Percentiles rank a stretch among this genome's conserved stretches.
phyloP scores from a whole-genome alignment of 1,140 invertebrate genomes.

The Diabrotica virgifera region DNA sequence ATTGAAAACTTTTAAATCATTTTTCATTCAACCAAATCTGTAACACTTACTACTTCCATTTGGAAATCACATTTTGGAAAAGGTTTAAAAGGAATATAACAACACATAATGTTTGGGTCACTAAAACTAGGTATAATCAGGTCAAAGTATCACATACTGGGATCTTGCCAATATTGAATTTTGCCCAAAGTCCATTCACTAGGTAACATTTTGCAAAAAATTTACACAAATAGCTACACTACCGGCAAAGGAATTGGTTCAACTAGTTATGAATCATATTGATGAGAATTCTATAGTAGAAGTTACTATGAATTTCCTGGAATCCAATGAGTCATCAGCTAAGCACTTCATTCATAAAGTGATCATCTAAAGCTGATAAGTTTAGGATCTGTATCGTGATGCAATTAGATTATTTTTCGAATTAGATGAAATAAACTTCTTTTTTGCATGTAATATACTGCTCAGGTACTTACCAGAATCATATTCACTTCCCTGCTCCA shows the following conservation, averaged over 20 bases:
- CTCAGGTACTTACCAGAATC: slow-evolving; percentile 54
- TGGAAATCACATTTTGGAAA: too few relatives aligned
- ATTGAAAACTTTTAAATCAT: too few relatives aligned
- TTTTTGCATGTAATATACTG: neutral
- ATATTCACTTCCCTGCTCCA: slow-evolving; percentile 60
- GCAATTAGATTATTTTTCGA: too few relatives aligned
- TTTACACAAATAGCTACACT: slow-evolving; percentile 25
- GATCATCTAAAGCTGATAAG: neutral
- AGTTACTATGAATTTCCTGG: slow-evolving; percentile 33
- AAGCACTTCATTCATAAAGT: slow-evolving; percentile 36
- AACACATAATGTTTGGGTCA: too few relatives aligned
- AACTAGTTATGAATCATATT: slow-evolving; percentile 35
- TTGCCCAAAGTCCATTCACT: slow-evolving; percentile 37
- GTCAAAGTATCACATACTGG: slow-evolving; percentile 31
- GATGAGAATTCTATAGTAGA: slow-evolving; percentile 37
- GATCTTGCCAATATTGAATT: slow-evolving; percentile 45
- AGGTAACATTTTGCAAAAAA: slow-evolving; percentile 28
- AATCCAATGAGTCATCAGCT: slow-evolving; percentile 34
- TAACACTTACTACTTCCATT: neutral
- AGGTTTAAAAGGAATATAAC: too few relatives aligned
- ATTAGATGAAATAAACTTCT: too few relatives aligned
- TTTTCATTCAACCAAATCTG: slow-evolving; percentile 1
- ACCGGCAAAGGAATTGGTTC: slow-evolving; percentile 28
- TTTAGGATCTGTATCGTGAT: too few relatives aligned
- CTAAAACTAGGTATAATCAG: neutral